Conservation (phyloP, 2,797 vertebrate genomes). For the Sarcoramphus papa region DNA sequence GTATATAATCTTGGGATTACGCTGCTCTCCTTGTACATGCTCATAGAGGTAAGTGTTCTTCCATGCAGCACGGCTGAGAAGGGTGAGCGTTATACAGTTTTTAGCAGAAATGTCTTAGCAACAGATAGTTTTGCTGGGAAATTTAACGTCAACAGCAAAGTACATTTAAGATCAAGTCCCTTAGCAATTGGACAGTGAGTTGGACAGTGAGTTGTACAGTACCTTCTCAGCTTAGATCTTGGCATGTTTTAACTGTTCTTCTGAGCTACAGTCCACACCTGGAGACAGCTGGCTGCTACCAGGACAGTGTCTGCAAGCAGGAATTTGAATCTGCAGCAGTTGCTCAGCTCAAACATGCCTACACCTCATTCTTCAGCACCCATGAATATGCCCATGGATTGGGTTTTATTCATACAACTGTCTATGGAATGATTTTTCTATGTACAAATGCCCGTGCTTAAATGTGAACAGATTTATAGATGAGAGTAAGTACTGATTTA, state of each 20-base stretch:
- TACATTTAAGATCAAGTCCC: not conserved
- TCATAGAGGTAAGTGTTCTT: conserved; percentile 78
- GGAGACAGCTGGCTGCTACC: not conserved
- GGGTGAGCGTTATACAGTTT: not conserved
- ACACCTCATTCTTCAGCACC: not conserved
- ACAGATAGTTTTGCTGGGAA: not conserved
- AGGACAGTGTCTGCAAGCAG: not conserved
- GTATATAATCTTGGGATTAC: conserved; percentile 84
- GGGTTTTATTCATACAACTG: not conserved
- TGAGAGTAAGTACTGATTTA: not conserved
- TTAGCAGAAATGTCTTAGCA: not conserved
- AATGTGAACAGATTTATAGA: not conserved
- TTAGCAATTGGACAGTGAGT: not conserved
- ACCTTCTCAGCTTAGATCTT: not conserved
- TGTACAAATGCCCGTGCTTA: not conserved
- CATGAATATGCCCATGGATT: not conserved
- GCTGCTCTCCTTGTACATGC: conserved; percentile 84
- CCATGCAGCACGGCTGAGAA: fast-evolving
- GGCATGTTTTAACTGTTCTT: fast-evolving
- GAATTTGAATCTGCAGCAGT: not conserved
- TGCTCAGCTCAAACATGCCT: not conserved
- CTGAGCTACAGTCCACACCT: not conserved
- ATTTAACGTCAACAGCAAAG: not conserved
- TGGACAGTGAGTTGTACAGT: too few relatives aligned
- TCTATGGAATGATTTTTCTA: not conserved